Percentiles rank a stretch among this genome's conserved stretches.
These are phyloP conservation scores for Polyodon spathula DNA, from an alignment of 2,113 vertebrate species.

Conservation along the genomic window DNA sequence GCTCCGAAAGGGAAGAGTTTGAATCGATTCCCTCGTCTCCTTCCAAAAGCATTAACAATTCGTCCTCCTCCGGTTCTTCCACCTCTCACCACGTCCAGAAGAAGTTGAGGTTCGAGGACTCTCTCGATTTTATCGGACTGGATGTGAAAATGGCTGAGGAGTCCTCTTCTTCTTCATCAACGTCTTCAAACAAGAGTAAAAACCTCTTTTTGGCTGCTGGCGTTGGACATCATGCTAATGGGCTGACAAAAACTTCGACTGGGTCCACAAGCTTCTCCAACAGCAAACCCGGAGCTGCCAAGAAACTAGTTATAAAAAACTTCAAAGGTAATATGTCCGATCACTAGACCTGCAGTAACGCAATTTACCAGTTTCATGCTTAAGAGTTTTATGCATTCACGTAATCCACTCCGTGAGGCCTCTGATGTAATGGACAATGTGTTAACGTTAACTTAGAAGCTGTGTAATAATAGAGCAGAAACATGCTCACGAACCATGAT, in stretches of 20 bases:
- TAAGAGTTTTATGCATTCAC: neutral
- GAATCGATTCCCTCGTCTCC: constrained; percentile 71
- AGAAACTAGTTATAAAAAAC: constrained; percentile 99
- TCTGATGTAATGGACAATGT: no score
- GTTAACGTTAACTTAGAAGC: no score
- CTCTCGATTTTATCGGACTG: constrained; percentile 88
- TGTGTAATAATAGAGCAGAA: no score
- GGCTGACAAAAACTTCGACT: constrained; percentile 80
- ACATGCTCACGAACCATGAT: no score
- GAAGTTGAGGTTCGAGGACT: constrained; percentile 91
- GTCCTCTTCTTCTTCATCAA: constrained; percentile 62
- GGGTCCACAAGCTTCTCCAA: constrained; percentile 78
- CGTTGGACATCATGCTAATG: constrained; percentile 86
- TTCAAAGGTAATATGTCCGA: constrained; percentile 79
- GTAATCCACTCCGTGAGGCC: neutral
- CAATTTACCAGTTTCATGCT: no score
- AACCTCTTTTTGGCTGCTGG: constrained; percentile 75
- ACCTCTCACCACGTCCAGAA: constrained; percentile 77
- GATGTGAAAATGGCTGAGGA: constrained; percentile 98
- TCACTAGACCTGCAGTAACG: neutral
- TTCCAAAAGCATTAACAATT: constrained; percentile 46
- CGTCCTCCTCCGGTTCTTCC: constrained; percentile 53
- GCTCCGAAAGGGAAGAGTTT: constrained; percentile 81
- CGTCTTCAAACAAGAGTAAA: constrained; percentile 80
- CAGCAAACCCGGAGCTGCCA: constrained; percentile 93